Evolutionary conservation across 2,888 invertebrate genomes (phyloP).

Genomic region (Campopleginae sp.): DNA sequence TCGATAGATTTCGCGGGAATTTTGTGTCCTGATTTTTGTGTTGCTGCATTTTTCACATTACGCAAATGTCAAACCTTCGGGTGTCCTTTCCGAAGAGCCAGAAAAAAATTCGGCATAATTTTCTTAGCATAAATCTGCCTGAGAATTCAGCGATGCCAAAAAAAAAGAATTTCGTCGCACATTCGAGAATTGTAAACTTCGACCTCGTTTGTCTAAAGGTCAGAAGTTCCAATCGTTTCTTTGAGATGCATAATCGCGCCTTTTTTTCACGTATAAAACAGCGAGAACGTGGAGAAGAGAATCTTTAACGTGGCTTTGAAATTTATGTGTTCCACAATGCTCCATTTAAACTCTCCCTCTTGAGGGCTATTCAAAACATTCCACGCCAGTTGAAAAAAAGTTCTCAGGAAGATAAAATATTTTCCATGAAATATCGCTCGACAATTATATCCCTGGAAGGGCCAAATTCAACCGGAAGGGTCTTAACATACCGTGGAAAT

Average conservation of each 20-base stretch:
- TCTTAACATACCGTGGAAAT: neutral
- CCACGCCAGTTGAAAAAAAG: neutral
- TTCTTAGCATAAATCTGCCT: neutral
- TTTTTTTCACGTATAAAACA: neutral
- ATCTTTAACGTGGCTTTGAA: neutral
- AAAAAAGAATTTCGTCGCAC: neutral
- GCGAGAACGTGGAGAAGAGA: neutral
- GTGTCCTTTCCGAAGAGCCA: neutral
- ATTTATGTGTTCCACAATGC: conserved; percentile 3
- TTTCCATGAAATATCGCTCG: neutral
- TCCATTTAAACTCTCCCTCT: conserved; percentile 1
- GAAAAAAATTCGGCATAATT: neutral
- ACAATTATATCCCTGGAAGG: neutral
- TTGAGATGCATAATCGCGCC: neutral
- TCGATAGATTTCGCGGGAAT: neutral
- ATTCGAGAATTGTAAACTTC: neutral
- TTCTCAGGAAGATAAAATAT: conserved; percentile 14
- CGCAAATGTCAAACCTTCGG: neutral
- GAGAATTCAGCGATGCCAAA: neutral
- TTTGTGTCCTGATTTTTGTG: neutral
- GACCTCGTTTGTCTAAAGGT: neutral
- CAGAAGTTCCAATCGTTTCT: neutral
- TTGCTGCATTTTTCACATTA: neutral
- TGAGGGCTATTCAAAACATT: neutral
- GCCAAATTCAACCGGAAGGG: neutral